Evolutionary conservation across 2,797 vertebrate genomes (phyloP).

Genomic region (Mallotus villosus): DNA sequence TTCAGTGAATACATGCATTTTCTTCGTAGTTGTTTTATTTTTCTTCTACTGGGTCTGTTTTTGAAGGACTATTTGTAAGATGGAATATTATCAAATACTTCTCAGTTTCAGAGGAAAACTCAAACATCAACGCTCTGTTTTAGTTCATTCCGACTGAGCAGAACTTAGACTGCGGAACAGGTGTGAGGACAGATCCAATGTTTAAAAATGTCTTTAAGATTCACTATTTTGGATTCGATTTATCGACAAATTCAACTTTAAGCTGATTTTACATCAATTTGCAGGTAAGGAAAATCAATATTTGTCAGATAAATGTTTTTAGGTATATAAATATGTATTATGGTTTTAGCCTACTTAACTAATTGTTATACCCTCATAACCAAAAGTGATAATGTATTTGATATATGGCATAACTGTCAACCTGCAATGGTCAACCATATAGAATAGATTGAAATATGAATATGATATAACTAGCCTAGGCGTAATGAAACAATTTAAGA

Average conservation of each 20-base stretch:
- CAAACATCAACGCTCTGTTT: constrained; percentile 5
- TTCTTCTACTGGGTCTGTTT: background rate
- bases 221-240: background rate
- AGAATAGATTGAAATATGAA: no score
- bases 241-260: background rate
- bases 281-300: background rate
- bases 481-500: no score
- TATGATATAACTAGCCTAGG: no score
- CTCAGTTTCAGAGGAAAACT: background rate
- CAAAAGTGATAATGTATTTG: no score
- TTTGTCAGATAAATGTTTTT: background rate
- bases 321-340: no score
- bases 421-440: no score
- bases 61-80: background rate
- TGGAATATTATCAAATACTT: constrained; percentile 2
- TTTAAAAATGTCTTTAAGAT: background rate
- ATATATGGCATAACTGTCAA: no score
- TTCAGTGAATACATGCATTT: background rate
- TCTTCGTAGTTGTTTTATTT: background rate
- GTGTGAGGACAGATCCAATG: background rate
- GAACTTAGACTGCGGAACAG: constrained; percentile 26
- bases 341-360: no score
- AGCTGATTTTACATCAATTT: background rate
- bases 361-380: no score
- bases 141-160: constrained; percentile 17